Evolutionary conservation across 2,797 vertebrate genomes (phyloP).

Genomic region (Poeciliopsis turneri): DNA sequence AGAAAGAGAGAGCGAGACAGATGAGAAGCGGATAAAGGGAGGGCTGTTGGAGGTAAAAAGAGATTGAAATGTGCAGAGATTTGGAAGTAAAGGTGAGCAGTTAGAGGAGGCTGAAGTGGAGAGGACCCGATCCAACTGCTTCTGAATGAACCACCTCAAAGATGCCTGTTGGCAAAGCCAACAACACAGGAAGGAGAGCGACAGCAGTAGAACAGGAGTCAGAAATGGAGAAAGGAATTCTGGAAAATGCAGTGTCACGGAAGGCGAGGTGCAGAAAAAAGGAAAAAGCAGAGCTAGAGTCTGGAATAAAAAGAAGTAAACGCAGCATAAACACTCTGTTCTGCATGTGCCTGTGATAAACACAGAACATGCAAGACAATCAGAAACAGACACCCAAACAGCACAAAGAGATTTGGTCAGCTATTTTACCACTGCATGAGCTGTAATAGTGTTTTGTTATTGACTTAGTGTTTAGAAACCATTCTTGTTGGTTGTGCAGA

Average conservation of each 20-base stretch:
- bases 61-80: constrained; percentile 44
- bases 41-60: neutral
- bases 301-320: constrained; percentile 9
- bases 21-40: constrained; percentile 5
- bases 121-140: constrained; percentile 53
- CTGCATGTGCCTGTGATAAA: constrained; percentile 6
- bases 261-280: neutral
- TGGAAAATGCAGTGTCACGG: constrained; percentile 5
- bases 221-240: constrained; percentile 5
- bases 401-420: too few species aligned
- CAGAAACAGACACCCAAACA: neutral
- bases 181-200: constrained; percentile 26
- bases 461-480: too few species aligned
- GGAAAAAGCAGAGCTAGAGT: constrained; percentile 2
- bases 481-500: too few species aligned
- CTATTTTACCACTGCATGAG: too few species aligned
- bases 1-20: constrained; percentile 1
- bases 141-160: constrained; percentile 51
- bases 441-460: too few species aligned
- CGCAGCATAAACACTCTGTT: neutral
- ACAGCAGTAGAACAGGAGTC: neutral
- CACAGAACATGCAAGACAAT: constrained; percentile 5
- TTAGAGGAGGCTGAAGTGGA: constrained; percentile 44
- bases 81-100: constrained; percentile 31
- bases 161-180: constrained; percentile 42